Evolutionary conservation across 2,888 invertebrate species (phyloP).

Genomic region (Drosophila recens): DNA sequence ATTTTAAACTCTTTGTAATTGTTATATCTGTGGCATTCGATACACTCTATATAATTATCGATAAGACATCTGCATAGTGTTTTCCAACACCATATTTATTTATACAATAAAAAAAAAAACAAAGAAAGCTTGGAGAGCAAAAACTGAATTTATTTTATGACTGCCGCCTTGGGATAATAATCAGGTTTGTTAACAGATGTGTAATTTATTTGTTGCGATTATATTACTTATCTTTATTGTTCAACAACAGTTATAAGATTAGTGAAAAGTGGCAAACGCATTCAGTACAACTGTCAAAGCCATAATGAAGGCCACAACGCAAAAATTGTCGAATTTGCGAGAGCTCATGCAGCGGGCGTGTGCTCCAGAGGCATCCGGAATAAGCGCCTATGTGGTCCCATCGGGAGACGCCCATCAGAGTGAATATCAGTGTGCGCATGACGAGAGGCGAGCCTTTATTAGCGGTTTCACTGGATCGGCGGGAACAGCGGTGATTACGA

Average conservation of each 20-base stretch:
- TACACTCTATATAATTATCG: constrained; percentile 22
- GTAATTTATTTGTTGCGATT: constrained; percentile 21
- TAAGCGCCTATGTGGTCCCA: constrained; percentile 87
- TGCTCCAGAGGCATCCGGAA: constrained; percentile 35
- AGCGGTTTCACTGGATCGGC: constrained; percentile 93
- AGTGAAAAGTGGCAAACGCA: constrained; percentile 23
- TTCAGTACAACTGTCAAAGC: constrained; percentile 37
- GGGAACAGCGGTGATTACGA: constrained; percentile 95
- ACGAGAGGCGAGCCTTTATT: constrained; percentile 93
- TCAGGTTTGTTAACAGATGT: constrained; percentile 16
- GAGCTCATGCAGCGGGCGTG: constrained; percentile 74
- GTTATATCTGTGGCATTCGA: background rate
- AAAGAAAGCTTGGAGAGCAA: constrained; percentile 24
- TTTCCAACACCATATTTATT: constrained; percentile 32
- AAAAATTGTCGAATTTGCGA: constrained; percentile 77
- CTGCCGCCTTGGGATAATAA: constrained; percentile 7
- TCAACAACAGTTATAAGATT: constrained; percentile 12
- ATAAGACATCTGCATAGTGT: background rate
- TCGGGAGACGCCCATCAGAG: constrained; percentile 85
- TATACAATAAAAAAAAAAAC: constrained; percentile 77
- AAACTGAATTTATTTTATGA: constrained; percentile 28
- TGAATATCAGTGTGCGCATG: constrained; percentile 95
- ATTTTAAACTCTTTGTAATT: background rate
- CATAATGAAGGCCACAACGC: constrained; percentile 82
- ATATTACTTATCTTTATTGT: constrained; percentile 26